Conservation (phyloP, 2,888 invertebrate species). For the Arctia plantaginis region DNA sequence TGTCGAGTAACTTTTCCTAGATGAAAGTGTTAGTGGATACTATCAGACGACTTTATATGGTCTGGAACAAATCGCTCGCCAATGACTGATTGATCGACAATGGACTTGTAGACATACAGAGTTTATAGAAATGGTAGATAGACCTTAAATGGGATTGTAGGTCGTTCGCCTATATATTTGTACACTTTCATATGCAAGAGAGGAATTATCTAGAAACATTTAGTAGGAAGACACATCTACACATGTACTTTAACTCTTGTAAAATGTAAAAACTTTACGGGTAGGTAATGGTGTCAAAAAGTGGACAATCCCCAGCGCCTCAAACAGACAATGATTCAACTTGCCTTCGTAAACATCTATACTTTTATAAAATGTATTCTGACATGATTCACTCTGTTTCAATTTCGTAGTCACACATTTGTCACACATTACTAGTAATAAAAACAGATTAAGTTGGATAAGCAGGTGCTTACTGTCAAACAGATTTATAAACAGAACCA, state of each 20-base stretch:
- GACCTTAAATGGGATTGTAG: too few species aligned
- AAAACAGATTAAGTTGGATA: background rate
- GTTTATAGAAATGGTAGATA: background rate
- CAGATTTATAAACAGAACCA: slow-evolving; percentile 6
- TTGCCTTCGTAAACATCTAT: background rate
- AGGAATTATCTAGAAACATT: background rate
- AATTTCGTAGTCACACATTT: background rate
- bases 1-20: too few species aligned
- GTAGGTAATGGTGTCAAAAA: background rate
- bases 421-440: background rate
- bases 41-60: too few species aligned
- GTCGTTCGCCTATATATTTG: too few species aligned
- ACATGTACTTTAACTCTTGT: background rate
- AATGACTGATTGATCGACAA: too few species aligned
- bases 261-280: background rate
- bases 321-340: background rate
- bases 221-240: background rate
- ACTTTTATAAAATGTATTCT: background rate
- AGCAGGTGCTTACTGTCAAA: slow-evolving; percentile 6
- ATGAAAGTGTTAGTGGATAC: too few species aligned
- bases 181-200: too few species aligned
- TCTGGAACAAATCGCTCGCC: too few species aligned
- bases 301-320: background rate
- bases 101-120: too few species aligned
- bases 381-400: background rate